A percentile compares a stretch with the other conserved stretches of the same genome.
phyloP scores from a whole-genome alignment of 1,140 invertebrate species.

The Babylonia areolata region DNA sequence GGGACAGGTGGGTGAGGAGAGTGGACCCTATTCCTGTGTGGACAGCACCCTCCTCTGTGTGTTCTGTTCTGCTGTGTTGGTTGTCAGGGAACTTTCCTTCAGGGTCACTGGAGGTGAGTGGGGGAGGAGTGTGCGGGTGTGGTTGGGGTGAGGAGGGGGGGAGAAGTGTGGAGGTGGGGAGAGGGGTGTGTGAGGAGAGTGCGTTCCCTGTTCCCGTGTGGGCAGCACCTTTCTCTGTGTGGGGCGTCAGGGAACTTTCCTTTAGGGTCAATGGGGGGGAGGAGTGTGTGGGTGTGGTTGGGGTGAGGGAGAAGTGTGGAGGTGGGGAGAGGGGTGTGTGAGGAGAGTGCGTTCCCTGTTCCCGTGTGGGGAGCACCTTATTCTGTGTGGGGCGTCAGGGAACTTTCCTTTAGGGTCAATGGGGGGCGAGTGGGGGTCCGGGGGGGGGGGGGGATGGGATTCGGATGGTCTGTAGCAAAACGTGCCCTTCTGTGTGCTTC shows the following conservation, averaged over 20 bases:
- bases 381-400: neutral
- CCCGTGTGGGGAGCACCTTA: too few species aligned
- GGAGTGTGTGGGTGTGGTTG: neutral
- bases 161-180: too few species aligned
- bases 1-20: slow-evolving; percentile 1
- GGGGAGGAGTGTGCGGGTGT: neutral
- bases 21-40: neutral
- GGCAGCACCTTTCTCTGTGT: too few species aligned
- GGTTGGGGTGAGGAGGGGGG: too few species aligned
- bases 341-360: too few species aligned
- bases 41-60: slow-evolving; percentile 1
- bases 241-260: neutral
- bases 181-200: too few species aligned
- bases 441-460: too few species aligned
- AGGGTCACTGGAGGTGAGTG: slow-evolving; percentile 4
- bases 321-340: too few species aligned
- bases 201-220: too few species aligned
- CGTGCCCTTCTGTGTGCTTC: neutral
- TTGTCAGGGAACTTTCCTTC: neutral
- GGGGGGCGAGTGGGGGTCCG: too few species aligned
- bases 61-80: slow-evolving; percentile 5
- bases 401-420: neutral
- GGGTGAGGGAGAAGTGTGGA: too few species aligned
- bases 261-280: neutral
- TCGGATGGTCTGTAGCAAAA: too few species aligned